Evolutionary conservation across 2,888 invertebrate genomes (phyloP).

Genomic region (Volucella zonaria): DNA sequence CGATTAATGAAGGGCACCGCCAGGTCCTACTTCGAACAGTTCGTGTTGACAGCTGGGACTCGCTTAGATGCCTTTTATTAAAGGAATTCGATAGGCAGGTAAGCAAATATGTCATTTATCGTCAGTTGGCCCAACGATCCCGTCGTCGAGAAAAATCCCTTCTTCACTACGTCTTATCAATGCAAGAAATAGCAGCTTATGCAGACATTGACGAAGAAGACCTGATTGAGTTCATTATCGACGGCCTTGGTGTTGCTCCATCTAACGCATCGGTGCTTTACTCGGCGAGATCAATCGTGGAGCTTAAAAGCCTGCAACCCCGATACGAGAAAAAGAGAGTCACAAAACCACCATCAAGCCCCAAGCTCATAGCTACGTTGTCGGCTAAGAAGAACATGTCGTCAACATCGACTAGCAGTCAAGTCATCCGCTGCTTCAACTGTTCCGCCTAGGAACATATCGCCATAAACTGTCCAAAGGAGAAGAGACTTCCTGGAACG

Average conservation of each 20-base stretch:
- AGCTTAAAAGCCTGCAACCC: too few species aligned
- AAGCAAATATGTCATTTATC: neutral
- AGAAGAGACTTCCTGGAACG: neutral
- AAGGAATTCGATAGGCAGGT: constrained; percentile 5
- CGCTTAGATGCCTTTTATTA: constrained; percentile 4
- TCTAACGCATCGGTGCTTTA: constrained; percentile 17
- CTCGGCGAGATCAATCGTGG: constrained; percentile 19
- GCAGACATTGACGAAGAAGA: constrained; percentile 23
- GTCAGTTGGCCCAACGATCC: neutral
- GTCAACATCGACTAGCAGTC: too few species aligned
- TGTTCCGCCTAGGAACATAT: constrained; percentile 1
- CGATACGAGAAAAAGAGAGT: too few species aligned
- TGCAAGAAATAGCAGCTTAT: constrained; percentile 34
- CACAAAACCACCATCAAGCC: too few species aligned
- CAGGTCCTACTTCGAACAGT: constrained; percentile 1
- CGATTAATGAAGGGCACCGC: constrained; percentile 5
- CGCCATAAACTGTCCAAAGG: neutral
- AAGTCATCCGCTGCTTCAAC: neutral
- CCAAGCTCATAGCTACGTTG: too few species aligned
- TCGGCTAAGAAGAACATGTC: too few species aligned
- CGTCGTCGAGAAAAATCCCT: constrained; percentile 7
- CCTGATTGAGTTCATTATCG: constrained; percentile 31
- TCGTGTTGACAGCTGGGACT: constrained; percentile 14
- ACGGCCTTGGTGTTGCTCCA: constrained; percentile 15
- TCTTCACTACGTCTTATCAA: constrained; percentile 23